phyloP scores from a whole-genome alignment of 2,888 invertebrate genomes.

The Neria commutata region DNA sequence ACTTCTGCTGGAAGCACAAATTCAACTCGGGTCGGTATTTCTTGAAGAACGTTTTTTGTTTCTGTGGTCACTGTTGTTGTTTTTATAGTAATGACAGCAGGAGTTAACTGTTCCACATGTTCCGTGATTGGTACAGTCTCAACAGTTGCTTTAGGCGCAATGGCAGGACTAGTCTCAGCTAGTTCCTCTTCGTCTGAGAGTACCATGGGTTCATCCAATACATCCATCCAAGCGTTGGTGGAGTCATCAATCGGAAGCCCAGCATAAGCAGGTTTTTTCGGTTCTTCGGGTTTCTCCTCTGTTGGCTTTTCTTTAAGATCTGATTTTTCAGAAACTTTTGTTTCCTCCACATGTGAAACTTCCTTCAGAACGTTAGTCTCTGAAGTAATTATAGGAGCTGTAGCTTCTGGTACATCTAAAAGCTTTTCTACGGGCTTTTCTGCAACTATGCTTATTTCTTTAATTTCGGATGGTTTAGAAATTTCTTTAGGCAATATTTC shows the following conservation, averaged over 20 bases:
- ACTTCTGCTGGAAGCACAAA: too few relatives aligned
- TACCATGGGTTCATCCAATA: slow-evolving; percentile 50
- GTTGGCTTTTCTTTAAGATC: slow-evolving; percentile 8
- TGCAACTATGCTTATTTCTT: too few relatives aligned
- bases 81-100: too few relatives aligned
- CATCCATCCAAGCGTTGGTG: slow-evolving; percentile 46
- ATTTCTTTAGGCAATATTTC: slow-evolving; percentile 11
- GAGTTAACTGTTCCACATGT: background rate
- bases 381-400: too few relatives aligned
- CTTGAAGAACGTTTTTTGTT: too few relatives aligned
- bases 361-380: too few relatives aligned
- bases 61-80: too few relatives aligned
- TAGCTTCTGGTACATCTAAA: slow-evolving; percentile 1
- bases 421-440: background rate
- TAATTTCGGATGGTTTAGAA: slow-evolving; percentile 8
- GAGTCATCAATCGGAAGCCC: slow-evolving; percentile 47
- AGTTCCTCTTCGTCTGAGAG: slow-evolving; percentile 41
- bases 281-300: slow-evolving; percentile 42
- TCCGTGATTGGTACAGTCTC: background rate
- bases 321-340: background rate
- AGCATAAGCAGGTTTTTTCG: slow-evolving; percentile 38
- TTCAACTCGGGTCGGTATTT: too few relatives aligned
- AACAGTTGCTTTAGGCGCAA: background rate
- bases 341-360: too few relatives aligned
- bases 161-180: background rate